Percentiles rank a stretch among this genome's conserved stretches.
These are phyloP conservation scores for Ganaspis brasiliensis DNA, from an alignment of 2,888 invertebrate genomes.

Conservation along the genomic window DNA sequence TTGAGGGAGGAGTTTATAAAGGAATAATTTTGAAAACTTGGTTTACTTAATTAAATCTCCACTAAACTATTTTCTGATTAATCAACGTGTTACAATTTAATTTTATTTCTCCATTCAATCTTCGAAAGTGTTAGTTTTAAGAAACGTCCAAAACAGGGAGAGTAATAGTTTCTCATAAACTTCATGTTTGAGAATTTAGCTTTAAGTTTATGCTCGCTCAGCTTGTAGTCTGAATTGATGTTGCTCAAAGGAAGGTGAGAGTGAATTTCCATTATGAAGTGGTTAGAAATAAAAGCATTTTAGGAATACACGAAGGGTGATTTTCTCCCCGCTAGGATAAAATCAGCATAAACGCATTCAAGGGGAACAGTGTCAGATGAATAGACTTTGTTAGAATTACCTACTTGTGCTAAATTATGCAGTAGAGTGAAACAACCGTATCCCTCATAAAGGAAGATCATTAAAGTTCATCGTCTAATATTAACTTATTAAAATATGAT, in stretches of 20 bases:
- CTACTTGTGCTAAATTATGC: slow-evolving; percentile 36
- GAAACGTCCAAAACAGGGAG: no score
- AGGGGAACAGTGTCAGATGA: slow-evolving; percentile 19
- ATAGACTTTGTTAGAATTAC: slow-evolving; percentile 3
- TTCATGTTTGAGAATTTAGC: background rate
- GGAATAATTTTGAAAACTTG: no score
- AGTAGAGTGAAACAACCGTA: slow-evolving; percentile 21
- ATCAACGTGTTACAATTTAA: no score
- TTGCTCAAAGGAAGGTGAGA: background rate
- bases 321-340: slow-evolving; percentile 21
- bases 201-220: background rate
- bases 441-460: background rate
- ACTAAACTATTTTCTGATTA: no score
- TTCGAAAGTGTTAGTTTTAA: no score
- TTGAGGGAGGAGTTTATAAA: no score
- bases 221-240: background rate
- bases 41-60: no score
- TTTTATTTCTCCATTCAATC: no score
- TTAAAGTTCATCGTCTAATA: background rate
- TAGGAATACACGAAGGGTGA: slow-evolving; percentile 24
- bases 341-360: slow-evolving; percentile 37
- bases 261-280: slow-evolving; percentile 34
- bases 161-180: no score
- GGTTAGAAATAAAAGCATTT: slow-evolving; percentile 4
- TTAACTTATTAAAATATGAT: background rate